phyloP scores from a whole-genome alignment of 2,797 vertebrate genomes.

The Falco peregrinus region DNA sequence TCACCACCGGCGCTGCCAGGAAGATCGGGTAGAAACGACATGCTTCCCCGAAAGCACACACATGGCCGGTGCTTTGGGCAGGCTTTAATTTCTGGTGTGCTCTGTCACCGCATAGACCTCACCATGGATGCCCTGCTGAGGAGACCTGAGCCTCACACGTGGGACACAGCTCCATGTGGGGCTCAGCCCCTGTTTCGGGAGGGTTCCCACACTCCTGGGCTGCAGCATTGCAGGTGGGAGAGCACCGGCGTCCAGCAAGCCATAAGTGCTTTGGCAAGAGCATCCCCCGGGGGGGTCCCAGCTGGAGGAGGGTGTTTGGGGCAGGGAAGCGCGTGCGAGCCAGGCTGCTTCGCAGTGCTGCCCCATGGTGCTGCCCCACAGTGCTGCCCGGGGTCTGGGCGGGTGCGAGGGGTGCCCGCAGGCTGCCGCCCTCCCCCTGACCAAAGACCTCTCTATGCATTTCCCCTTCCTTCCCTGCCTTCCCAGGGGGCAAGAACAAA shows the following conservation, averaged over 20 bases:
- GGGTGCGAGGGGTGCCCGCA: not conserved
- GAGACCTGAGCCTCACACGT: fast-evolving
- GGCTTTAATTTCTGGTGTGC: not conserved
- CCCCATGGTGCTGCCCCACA: not conserved
- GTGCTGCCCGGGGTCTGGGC: not conserved
- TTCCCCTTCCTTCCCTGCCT: not conserved
- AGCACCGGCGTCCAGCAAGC: not conserved
- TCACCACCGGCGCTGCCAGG: not conserved
- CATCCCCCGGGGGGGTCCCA: not conserved
- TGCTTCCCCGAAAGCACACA: fast-evolving
- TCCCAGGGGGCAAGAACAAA: fast-evolving
- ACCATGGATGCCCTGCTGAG: fast-evolving
- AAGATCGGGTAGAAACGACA: fast-evolving
- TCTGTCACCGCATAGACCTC: fast-evolving
- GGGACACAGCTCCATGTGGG: not conserved
- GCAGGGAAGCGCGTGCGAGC: not conserved
- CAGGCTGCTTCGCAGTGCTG: not conserved
- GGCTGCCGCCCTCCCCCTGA: not conserved
- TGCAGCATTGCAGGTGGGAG: fast-evolving
- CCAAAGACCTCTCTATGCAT: slow-evolving; percentile 71
- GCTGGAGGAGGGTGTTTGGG: not conserved
- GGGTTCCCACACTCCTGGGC: not conserved
- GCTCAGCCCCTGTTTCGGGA: not conserved
- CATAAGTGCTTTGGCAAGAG: not conserved
- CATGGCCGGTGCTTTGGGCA: not conserved